These are phyloP conservation scores for Neolamprologus kungweensis DNA, from an alignment of 2,113 vertebrate genomes.

Conservation along the genomic window DNA sequence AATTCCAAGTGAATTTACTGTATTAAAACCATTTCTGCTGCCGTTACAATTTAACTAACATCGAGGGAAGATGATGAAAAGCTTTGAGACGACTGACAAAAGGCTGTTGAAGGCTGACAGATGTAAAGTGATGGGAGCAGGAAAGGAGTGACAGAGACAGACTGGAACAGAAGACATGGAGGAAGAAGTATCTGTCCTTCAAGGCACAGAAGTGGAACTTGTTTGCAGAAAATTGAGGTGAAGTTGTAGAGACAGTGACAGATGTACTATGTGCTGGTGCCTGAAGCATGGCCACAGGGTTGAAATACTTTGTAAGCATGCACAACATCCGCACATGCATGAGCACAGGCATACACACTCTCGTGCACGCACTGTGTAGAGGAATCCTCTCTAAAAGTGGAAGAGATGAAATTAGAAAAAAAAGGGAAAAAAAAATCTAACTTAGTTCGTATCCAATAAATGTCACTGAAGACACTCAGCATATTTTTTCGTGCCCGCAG, in stretches of 20 bases:
- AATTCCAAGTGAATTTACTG: not conserved
- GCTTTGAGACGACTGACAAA: constrained; percentile 26
- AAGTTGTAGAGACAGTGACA: constrained; percentile 54
- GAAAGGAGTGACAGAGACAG: constrained; percentile 32
- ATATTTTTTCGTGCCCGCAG: constrained; percentile 46
- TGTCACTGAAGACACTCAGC: constrained; percentile 68
- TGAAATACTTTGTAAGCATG: constrained; percentile 28
- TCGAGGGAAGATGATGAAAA: constrained; percentile 10
- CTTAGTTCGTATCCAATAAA: constrained; percentile 64
- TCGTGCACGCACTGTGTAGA: not conserved
- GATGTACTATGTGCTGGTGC: constrained; percentile 52
- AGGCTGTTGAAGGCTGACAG: constrained; percentile 25
- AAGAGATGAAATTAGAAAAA: constrained; percentile 25
- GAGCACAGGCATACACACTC: not conserved
- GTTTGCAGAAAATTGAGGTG: constrained; percentile 59
- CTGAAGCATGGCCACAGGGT: constrained; percentile 57
- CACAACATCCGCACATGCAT: not conserved
- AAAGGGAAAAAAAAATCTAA: constrained; percentile 26
- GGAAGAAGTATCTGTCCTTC: constrained; percentile 40
- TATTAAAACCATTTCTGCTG: not conserved
- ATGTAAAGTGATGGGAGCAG: constrained; percentile 24
- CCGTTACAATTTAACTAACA: not conserved
- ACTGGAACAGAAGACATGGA: not conserved
- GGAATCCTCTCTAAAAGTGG: constrained; percentile 4
- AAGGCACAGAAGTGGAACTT: constrained; percentile 44